phyloP scores from a whole-genome alignment of 2,797 vertebrate genomes.

The Poecilia wingei region DNA sequence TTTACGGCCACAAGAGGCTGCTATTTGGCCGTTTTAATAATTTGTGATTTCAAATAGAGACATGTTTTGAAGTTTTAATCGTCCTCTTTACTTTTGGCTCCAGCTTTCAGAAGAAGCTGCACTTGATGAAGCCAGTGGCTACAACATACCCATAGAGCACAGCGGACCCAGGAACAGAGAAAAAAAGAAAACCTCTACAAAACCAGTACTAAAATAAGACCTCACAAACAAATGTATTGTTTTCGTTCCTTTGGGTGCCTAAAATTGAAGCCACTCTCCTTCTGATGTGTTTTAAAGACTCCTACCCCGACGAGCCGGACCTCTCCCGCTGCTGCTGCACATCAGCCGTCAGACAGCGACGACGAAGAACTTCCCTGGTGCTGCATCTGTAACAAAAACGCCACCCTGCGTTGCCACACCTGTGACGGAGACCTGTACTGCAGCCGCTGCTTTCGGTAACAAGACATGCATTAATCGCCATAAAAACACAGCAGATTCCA shows the following conservation, averaged over 20 bases:
- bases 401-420: conserved; percentile 88
- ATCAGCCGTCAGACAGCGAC: conserved; percentile 78
- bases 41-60: conserved; percentile 16
- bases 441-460: conserved; percentile 91
- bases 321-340: conserved; percentile 38
- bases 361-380: conserved; percentile 97
- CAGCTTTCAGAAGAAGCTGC: conserved; percentile 93
- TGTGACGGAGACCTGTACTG: conserved; percentile 95
- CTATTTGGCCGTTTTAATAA: conserved; percentile 49
- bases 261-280: conserved; percentile 1
- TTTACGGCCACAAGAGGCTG: conserved; percentile 64
- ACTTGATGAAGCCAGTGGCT: conserved; percentile 93
- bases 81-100: conserved; percentile 19
- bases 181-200: conserved; percentile 62
- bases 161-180: conserved; percentile 76
- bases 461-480: background rate
- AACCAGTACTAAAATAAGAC: conserved; percentile 54
- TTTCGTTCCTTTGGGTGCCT: background rate
- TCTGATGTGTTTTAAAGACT: conserved; percentile 38
- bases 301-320: conserved; percentile 47
- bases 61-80: conserved; percentile 14
- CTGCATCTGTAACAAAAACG: conserved; percentile 94
- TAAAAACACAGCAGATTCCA: background rate
- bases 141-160: conserved; percentile 88
- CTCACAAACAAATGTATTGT: background rate